Percentiles rank a stretch among this genome's conserved stretches.
Evolutionary conservation across 1,140 invertebrate genomes (phyloP).

Genomic region (Hypsibius dujardini): DNA sequence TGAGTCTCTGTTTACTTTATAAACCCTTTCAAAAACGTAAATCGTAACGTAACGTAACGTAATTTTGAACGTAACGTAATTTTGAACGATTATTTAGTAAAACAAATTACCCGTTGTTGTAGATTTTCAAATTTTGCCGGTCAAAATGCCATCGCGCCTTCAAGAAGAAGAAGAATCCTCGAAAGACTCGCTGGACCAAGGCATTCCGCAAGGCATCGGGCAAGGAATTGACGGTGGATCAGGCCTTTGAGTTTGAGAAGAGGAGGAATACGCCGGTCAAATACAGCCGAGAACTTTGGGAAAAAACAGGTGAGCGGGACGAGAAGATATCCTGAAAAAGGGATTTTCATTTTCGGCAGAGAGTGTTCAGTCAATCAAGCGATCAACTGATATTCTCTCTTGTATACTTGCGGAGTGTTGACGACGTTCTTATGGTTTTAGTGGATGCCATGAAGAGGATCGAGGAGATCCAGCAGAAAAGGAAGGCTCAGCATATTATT

Average conservation of each 20-base stretch:
- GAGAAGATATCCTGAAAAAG: not conserved
- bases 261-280: slow-evolving; percentile 73
- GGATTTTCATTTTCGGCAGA: slow-evolving; percentile 18
- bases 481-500: slow-evolving; percentile 56
- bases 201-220: slow-evolving; percentile 85
- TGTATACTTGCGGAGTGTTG: too few species aligned
- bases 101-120: slow-evolving; percentile 23
- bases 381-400: too few species aligned
- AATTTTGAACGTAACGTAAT: not conserved
- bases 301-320: slow-evolving; percentile 47
- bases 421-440: slow-evolving; percentile 26
- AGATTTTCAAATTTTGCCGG: slow-evolving; percentile 96
- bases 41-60: slow-evolving; percentile 6
- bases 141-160: slow-evolving; percentile 95
- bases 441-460: slow-evolving; percentile 86
- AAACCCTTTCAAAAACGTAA: not conserved
- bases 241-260: slow-evolving; percentile 91
- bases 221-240: slow-evolving; percentile 88
- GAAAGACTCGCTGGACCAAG: slow-evolving; percentile 96
- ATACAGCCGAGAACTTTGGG: slow-evolving; percentile 82
- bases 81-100: slow-evolving; percentile 16
- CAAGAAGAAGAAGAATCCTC: slow-evolving; percentile 97
- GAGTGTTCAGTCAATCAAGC: not conserved
- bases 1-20: slow-evolving; percentile 27
- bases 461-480: slow-evolving; percentile 59